Percentiles rank a stretch among this genome's conserved stretches.
Evolutionary conservation across 2,888 invertebrate genomes (phyloP).

Genomic region (Amphipyra berbera): DNA sequence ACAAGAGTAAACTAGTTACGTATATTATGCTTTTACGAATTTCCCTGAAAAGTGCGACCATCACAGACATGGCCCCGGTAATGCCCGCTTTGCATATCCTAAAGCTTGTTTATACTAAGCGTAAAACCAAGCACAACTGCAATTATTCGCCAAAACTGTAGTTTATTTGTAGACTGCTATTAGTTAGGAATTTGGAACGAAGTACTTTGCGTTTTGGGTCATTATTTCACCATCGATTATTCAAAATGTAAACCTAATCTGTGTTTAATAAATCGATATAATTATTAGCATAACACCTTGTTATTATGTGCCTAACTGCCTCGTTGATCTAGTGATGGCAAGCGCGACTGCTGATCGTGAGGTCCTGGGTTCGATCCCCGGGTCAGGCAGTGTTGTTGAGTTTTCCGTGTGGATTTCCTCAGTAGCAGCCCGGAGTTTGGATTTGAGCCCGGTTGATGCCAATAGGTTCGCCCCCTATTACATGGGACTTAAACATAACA

Average conservation of each 20-base stretch:
- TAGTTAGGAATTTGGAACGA: constrained; percentile 40
- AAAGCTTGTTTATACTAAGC: constrained; percentile 22
- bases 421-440: too few relatives aligned
- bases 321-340: too few relatives aligned
- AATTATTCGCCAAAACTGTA: constrained; percentile 38
- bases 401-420: too few relatives aligned
- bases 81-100: constrained; percentile 21
- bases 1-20: constrained; percentile 9
- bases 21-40: constrained; percentile 2
- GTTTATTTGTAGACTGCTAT: constrained; percentile 37
- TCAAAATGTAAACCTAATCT: constrained; percentile 15
- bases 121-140: constrained; percentile 30
- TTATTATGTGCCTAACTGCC: constrained; percentile 7
- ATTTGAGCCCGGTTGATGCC: too few relatives aligned
- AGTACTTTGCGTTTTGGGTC: constrained; percentile 26
- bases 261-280: constrained; percentile 15
- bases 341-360: too few relatives aligned
- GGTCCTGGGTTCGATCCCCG: too few relatives aligned
- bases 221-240: constrained; percentile 36
- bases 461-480: too few relatives aligned
- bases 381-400: too few relatives aligned
- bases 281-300: constrained; percentile 15
- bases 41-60: background rate
- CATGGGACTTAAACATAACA: too few relatives aligned
- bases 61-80: constrained; percentile 12